These are phyloP conservation scores for Hystrix cristata DNA, from an alignment of 2,113 vertebrate species.

Conservation along the genomic window DNA sequence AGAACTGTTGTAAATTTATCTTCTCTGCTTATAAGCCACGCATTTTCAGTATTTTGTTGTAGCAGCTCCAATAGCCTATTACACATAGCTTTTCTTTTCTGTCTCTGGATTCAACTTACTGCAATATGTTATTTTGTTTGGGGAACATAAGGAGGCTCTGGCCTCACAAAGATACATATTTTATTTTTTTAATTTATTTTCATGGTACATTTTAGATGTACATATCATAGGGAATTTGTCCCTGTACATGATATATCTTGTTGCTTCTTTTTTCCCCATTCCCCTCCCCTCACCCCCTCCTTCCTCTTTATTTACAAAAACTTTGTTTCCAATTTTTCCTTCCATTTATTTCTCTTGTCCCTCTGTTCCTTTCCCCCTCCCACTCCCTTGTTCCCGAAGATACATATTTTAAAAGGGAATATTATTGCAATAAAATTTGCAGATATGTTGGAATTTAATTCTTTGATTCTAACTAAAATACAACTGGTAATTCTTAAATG, in stretches of 20 bases:
- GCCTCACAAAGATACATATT: not conserved
- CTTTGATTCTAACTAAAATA: not conserved
- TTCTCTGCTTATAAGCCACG: not conserved
- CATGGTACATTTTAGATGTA: no score
- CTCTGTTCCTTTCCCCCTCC: no score
- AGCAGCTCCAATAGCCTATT: not conserved
- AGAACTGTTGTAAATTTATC: not conserved
- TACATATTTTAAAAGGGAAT: not conserved
- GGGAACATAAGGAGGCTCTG: not conserved
- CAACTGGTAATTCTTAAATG: not conserved
- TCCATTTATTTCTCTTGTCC: no score
- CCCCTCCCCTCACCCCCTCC: no score
- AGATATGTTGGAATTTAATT: not conserved
- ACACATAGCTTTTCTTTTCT: not conserved
- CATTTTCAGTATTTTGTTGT: not conserved
- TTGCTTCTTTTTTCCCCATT: no score
- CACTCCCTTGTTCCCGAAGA: no score
- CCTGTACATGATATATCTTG: no score
- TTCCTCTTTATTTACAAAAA: no score
- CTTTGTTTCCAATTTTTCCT: no score
- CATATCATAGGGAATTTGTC: no score
- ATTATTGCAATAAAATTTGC: not conserved
- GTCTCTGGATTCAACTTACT: not conserved
- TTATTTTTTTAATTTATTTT: not conserved
- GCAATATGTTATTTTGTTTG: not conserved